Evolutionary conservation across 2,797 vertebrate genomes (phyloP), one percentile per base, ranked within the genome.

Genomic region (Pseudochromis fuscus): DNA sequence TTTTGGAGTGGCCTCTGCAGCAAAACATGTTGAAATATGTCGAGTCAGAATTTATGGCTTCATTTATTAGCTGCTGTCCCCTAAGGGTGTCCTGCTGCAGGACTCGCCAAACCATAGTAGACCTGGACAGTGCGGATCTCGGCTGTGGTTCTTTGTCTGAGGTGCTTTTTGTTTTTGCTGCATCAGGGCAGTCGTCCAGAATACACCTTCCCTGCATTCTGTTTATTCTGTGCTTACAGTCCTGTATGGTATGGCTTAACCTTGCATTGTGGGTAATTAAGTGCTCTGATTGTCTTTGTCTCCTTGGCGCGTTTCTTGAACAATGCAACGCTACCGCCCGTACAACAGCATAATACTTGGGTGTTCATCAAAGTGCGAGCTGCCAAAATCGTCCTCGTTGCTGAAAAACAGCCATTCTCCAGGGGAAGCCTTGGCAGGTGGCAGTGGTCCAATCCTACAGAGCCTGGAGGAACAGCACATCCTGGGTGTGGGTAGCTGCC

Each of bases 391-490:
- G 53, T 87, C 75, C 76, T 73, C 7, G 42, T 53, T 67, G 86
- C 75, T 74, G 77, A 85, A 83, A 85, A 83, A 79, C 77, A 83
- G 77, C 64, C 62, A 63, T 71, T 83, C 82, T 89, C 77, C 72
- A n/a, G 82, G 80, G 87, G 44, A 75, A 69, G 77, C 58, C 75
- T 88, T 68, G 71, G 82, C 81, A 83, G 84, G 83, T 86, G 86
- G 87, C 83, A 70, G 76, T n/a, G 61, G 74, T 86, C 87, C 87
- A 83, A 82, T 76, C 75, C 57, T 67, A 60, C 79, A 74, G 75
- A 77, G 84, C 83, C 82, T 87, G 79, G 75, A 90, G 83, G 84
- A 89, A 76, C 79, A 69, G 78, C 75, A 75, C 68, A 85, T 90
- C 81, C 81, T 81, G 77, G 72, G 45, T 55, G 82, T 61, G 72